phyloP scores from a whole-genome alignment of 2,888 invertebrate genomes.

The Blastobasis lacticolella region DNA sequence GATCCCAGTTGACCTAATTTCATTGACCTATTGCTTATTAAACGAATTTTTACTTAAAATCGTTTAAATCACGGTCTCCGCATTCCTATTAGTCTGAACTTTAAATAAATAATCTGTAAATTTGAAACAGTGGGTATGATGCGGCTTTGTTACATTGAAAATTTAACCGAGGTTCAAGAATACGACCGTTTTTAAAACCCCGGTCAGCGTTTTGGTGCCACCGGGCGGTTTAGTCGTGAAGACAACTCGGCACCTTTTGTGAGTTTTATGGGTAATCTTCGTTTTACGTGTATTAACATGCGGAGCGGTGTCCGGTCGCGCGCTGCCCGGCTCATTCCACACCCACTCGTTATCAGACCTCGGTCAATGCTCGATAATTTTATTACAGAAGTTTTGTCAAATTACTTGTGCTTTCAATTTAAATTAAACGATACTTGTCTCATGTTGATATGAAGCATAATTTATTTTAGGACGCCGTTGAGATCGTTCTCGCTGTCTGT shows the following conservation, averaged over 20 bases:
- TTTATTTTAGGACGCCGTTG: conserved; percentile 24
- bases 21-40: too few species aligned
- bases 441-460: conserved; percentile 47
- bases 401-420: conserved; percentile 66
- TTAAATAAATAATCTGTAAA: too few species aligned
- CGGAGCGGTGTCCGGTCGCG: conserved; percentile 57
- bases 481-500: background rate
- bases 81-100: too few species aligned
- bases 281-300: conserved; percentile 65
- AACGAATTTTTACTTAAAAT: too few species aligned
- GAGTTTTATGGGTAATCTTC: conserved; percentile 67
- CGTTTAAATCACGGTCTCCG: too few species aligned
- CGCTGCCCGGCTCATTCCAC: conserved; percentile 41
- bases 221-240: conserved; percentile 40
- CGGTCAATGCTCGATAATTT: conserved; percentile 70
- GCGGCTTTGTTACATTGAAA: too few species aligned
- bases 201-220: conserved; percentile 20
- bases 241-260: conserved; percentile 70
- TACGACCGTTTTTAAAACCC: conserved; percentile 13
- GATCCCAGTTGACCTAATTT: too few species aligned
- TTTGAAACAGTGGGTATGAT: too few species aligned
- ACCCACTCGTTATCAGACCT: conserved; percentile 51
- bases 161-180: too few species aligned
- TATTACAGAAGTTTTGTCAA: conserved; percentile 71
- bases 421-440: conserved; percentile 67